Conservation (phyloP, 1,140 invertebrate species). For the Meloidogyne floridensis region DNA sequence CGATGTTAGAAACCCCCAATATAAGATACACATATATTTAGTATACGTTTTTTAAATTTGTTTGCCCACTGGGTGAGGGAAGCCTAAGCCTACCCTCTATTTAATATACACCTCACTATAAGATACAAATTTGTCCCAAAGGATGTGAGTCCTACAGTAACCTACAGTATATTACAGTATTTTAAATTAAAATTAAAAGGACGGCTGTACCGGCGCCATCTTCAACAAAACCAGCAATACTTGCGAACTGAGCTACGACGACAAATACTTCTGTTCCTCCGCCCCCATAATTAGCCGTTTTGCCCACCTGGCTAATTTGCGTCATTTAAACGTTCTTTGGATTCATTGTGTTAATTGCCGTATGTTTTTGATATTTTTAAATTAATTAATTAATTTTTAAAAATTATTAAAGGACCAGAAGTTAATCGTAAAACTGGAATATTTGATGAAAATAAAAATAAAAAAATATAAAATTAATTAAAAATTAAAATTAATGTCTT, state of each 20-base stretch:
- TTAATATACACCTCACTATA: too few relatives aligned
- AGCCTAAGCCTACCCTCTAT: too few relatives aligned
- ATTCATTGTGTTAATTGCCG: conserved; percentile 44
- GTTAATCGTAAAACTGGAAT: conserved; percentile 32
- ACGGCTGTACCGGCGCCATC: conserved; percentile 46
- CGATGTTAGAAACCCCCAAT: too few relatives aligned
- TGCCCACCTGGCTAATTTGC: conserved; percentile 20
- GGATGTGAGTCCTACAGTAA: too few relatives aligned
- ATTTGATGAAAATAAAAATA: conserved; percentile 6
- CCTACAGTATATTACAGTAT: too few relatives aligned
- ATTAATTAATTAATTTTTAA: neutral
- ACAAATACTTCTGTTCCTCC: conserved; percentile 39
- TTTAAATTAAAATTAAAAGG: conserved; percentile 18
- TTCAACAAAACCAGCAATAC: conserved; percentile 33
- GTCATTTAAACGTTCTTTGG: conserved; percentile 33
- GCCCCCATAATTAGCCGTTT: conserved; percentile 34
- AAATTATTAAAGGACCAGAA: conserved; percentile 13
- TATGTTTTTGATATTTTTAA: conserved; percentile 17
- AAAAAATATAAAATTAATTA: neutral
- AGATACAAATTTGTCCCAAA: too few relatives aligned
- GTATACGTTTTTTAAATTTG: too few relatives aligned
- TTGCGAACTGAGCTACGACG: conserved; percentile 43
- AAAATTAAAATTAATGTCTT: conserved; percentile 1
- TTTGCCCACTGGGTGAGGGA: too few relatives aligned
- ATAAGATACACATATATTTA: too few relatives aligned